Conservation (phyloP, 2,888 invertebrate species). For the Seladonia tumulorum region DNA sequence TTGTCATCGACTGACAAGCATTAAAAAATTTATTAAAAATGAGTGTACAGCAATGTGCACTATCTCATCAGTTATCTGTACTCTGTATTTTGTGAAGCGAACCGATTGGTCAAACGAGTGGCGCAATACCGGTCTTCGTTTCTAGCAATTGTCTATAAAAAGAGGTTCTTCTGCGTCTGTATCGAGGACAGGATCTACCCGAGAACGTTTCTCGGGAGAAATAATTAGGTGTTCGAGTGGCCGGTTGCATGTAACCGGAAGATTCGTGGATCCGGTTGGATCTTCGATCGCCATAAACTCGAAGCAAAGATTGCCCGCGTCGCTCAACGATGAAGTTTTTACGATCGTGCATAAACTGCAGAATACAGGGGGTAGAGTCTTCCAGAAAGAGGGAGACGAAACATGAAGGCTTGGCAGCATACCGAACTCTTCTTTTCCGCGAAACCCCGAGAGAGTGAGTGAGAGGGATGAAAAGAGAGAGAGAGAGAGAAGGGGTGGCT, state of each 20-base stretch:
- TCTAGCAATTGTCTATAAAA: neutral
- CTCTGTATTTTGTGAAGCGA: neutral
- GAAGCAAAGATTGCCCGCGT: neutral
- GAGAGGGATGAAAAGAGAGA: neutral
- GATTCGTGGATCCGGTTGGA: neutral
- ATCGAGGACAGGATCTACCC: neutral
- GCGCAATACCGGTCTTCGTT: neutral
- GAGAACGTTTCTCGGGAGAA: neutral
- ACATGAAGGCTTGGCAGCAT: neutral
- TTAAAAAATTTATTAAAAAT: neutral
- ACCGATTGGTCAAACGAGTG: no score
- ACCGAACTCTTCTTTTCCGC: slow-evolving; percentile 7
- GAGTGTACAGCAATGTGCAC: no score
- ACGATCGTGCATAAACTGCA: slow-evolving; percentile 32
- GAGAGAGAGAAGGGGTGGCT: neutral
- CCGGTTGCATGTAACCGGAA: neutral
- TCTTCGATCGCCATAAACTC: slow-evolving; percentile 25
- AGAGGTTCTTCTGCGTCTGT: neutral
- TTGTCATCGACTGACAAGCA: no score
- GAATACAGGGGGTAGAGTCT: slow-evolving; percentile 44
- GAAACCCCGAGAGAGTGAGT: neutral
- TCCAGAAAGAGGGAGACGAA: neutral
- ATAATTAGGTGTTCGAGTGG: slow-evolving; percentile 1
- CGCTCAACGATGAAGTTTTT: slow-evolving; percentile 41
- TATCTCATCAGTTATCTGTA: neutral